Evolutionary conservation across 2,888 invertebrate genomes (phyloP), one percentile per base, ranked within the genome.

Genomic region (Campoplex capitator): DNA sequence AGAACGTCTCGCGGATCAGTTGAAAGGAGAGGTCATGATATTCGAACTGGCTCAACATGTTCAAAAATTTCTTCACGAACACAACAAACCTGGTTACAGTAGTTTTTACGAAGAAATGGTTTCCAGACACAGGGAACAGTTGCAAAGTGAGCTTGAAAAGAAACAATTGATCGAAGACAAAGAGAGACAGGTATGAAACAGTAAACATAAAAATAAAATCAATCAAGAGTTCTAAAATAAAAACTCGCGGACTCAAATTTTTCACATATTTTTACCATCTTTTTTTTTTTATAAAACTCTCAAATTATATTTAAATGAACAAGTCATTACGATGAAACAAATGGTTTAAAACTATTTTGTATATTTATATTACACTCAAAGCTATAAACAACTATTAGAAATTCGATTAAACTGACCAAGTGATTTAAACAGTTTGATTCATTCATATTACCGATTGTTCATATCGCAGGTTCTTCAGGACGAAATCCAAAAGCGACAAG

Each of bases 31-130:
- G 95, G 98, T 97, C 45, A 98, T 98, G 97, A 97, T 99, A 89
- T 97, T 96, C 92, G 97, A 98, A 91, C 94, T 99, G 70, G 97
- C 97, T 1, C 97, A 97, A 91, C 96, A 97, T 92, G 97, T 97
- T 0, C 96, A 97, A 96, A 96, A 96, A 92, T 98, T 97, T 93
- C 95, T 99, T 0, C 96, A 97, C 88, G 95, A 96, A 35, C 96
- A 98, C 94, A 98, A 98, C 93, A 97, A 97, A 92, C 98, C 98
- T 0, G 96, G 96, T 0, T 95, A 95, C 76, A 96, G 97, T 84
- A 98, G 98, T 11, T 98, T 97, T 94, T 98, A 98, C 91, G 98
- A 99, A 87, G 97, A 98, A 95, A 99, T 99, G 98, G 94, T 98
- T 13, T 96, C 96, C 75, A 96, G 97, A 78, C 96, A 97, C 87